A percentile compares a stretch with the other conserved stretches of the same genome.
These are phyloP conservation scores for Ceyx cyanopectus DNA, from an alignment of 2,113 vertebrate genomes.

Conservation along the genomic window DNA sequence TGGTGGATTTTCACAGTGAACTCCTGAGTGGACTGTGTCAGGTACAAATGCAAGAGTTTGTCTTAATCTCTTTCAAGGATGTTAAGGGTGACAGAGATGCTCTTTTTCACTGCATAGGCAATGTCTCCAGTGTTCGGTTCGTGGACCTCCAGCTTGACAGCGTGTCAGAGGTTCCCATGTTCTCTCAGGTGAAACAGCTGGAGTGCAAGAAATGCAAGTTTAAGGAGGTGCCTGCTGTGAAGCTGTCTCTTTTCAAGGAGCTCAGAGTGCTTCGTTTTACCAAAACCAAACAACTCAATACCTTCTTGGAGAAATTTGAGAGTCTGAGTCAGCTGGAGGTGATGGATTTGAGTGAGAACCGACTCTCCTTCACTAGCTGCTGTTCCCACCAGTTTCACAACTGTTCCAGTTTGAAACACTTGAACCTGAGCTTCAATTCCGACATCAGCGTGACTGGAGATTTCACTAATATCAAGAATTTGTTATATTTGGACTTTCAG, in stretches of 20 bases:
- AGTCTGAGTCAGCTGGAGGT: conserved; percentile 58
- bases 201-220: conserved; percentile 25
- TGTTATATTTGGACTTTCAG: conserved; percentile 77
- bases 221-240: not conserved
- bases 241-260: conserved; percentile 65
- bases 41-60: conserved; percentile 72
- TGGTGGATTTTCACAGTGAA: not conserved
- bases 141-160: not conserved
- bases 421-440: conserved; percentile 81
- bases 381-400: not conserved
- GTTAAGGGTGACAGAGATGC: not conserved
- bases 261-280: conserved; percentile 69
- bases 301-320: not conserved
- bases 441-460: conserved; percentile 33
- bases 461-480: conserved; percentile 58
- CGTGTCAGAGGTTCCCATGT: not conserved
- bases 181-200: conserved; percentile 64
- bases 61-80: not conserved
- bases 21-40: conserved; percentile 73
- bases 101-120: conserved; percentile 69
- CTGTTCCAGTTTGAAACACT: conserved; percentile 58
- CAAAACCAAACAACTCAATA: not conserved
- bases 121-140: conserved; percentile 73
- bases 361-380: conserved; percentile 19
- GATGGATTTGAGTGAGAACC: conserved; percentile 78